phyloP scores from a whole-genome alignment of 2,113 vertebrate species.

The Pagrus major region DNA sequence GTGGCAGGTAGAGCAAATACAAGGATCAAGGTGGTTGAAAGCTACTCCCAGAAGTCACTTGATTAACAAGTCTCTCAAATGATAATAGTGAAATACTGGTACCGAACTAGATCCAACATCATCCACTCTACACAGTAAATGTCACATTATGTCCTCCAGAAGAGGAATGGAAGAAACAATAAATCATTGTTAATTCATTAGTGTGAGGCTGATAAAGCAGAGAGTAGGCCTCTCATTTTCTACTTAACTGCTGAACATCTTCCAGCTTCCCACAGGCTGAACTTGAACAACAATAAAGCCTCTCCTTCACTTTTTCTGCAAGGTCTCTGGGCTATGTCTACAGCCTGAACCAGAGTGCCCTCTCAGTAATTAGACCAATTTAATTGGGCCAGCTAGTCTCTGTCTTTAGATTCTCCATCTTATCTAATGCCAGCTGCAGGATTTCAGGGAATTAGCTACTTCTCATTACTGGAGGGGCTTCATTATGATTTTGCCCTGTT shows the following conservation, averaged over 20 bases:
- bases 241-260: constrained; percentile 6
- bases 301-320: not conserved
- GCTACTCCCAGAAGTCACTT: too few relatives aligned
- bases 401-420: constrained; percentile 37
- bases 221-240: not conserved
- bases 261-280: constrained; percentile 4
- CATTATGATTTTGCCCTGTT: not conserved
- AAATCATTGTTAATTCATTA: not conserved
- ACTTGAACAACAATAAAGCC: constrained; percentile 22
- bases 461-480: constrained; percentile 40
- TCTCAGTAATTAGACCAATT: constrained; percentile 57
- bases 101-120: not conserved
- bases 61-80: too few relatives aligned
- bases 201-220: not conserved
- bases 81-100: not conserved
- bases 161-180: not conserved
- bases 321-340: constrained; percentile 33
- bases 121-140: not conserved
- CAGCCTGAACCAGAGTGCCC: constrained; percentile 26
- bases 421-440: constrained; percentile 47
- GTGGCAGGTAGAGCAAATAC: too few relatives aligned
- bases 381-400: constrained; percentile 50
- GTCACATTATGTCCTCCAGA: not conserved
- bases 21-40: too few relatives aligned
- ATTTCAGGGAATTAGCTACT: constrained; percentile 49